A percentile compares a stretch with the other conserved stretches of the same genome.
Evolutionary conservation across 2,888 invertebrate genomes (phyloP).

Genomic region (Druceiella hillmani): DNA sequence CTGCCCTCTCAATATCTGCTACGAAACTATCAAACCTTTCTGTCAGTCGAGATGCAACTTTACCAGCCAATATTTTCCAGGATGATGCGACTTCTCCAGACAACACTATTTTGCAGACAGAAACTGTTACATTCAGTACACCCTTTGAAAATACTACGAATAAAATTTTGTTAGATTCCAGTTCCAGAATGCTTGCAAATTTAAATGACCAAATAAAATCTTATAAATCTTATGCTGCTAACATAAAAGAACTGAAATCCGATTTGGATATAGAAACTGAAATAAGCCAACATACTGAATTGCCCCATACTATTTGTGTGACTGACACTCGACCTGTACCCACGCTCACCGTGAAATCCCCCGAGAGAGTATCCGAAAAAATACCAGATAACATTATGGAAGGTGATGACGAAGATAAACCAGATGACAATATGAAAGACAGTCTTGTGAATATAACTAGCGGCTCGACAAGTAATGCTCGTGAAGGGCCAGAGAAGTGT

Average conservation of each 20-base stretch:
- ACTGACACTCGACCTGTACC: slow-evolving; percentile 45
- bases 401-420: slow-evolving; percentile 46
- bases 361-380: slow-evolving; percentile 38
- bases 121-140: slow-evolving; percentile 28
- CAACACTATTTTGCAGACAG: slow-evolving; percentile 33
- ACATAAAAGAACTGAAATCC: slow-evolving; percentile 25
- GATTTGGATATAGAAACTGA: slow-evolving; percentile 48
- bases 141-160: too few species aligned
- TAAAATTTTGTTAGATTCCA: slow-evolving; percentile 12
- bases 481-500: slow-evolving; percentile 7
- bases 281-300: slow-evolving; percentile 47
- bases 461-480: too few species aligned
- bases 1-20: slow-evolving; percentile 47
- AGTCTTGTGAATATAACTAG: slow-evolving; percentile 29
- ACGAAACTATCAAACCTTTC: slow-evolving; percentile 53
- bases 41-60: slow-evolving; percentile 52
- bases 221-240: too few species aligned
- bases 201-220: slow-evolving; percentile 18
- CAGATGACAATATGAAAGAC: slow-evolving; percentile 36
- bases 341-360: slow-evolving; percentile 13
- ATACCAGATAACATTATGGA: slow-evolving; percentile 49
- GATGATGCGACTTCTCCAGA: slow-evolving; percentile 61
- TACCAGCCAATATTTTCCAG: slow-evolving; percentile 63
- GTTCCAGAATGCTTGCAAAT: slow-evolving; percentile 8
- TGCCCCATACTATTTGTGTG: slow-evolving; percentile 41